Conservation (phyloP, 1,140 invertebrate species). For the Paraescarpia echinospica region DNA sequence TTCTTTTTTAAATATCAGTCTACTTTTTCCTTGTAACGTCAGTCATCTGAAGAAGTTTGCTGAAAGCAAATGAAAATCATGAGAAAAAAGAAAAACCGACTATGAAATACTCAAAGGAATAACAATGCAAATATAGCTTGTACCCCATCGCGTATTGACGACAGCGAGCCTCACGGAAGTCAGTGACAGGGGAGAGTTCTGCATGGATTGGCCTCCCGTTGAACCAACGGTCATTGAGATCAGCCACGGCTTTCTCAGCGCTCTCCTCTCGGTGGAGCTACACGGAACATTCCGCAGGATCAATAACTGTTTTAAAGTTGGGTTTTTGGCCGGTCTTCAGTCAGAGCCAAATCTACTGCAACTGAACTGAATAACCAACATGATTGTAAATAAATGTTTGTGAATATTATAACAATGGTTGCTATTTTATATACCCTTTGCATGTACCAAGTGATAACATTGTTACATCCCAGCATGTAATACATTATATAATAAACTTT, state of each 20-base stretch:
- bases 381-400: too few species aligned
- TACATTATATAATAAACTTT: not conserved
- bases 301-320: not conserved
- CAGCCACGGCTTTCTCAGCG: conserved; percentile 93
- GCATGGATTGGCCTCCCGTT: conserved; percentile 97
- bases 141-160: conserved; percentile 98
- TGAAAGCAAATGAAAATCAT: too few species aligned
- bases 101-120: not conserved
- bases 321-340: too few species aligned
- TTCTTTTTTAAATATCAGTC: too few species aligned
- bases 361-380: too few species aligned
- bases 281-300: conserved; percentile 36
- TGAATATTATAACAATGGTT: too few species aligned
- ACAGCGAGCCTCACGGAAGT: conserved; percentile 98
- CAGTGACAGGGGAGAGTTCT: conserved; percentile 96
- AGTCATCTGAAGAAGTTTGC: too few species aligned
- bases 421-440: too few species aligned
- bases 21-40: too few species aligned
- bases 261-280: conserved; percentile 97
- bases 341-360: too few species aligned
- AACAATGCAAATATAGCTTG: not conserved
- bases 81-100: not conserved
- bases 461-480: too few species aligned
- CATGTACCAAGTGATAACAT: too few species aligned
- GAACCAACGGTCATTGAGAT: conserved; percentile 98